Base-by-base conservation (phyloP, 2,888 invertebrate species). In the Clanis bilineata region DNA sequence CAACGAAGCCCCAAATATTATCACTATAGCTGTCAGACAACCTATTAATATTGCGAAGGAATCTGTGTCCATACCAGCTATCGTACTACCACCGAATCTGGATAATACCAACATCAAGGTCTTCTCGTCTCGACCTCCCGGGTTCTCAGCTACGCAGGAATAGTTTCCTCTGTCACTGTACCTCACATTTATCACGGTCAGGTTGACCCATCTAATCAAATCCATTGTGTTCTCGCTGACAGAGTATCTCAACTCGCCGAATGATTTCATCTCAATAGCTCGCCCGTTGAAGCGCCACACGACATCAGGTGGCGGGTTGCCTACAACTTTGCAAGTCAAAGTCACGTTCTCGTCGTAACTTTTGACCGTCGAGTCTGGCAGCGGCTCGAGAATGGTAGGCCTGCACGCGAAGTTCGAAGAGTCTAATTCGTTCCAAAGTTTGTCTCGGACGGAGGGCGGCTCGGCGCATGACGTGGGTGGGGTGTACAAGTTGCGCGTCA, bases 401-500 rank as follows among this genome's bases (percentile, higher is more conserved):
- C 94, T 93, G 79, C 98, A 98, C 41, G 97, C 97, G 76, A 97
- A 97, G 76, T 96, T 94, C 51, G 95, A 94, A 55, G 94, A 93
- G 70, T 93, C 93, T 70, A 95, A 90, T 70, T 95, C 95, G 69
- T 94, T 94, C 97, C 97, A 98, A 74, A 94, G 93, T 81, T 95
- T 94, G 21, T 94, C 95, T 12, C 92, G 90, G 32, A 97, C 85
- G 63, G 93, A 88, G 1, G 90, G 74, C 0, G 98, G 98, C 63
- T 95, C 94, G 1, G 93, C 92, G 77, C 97, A 97, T 54, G 95
- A 93, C 0, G 97, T 97, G 1, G 96, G 95, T 7, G 95, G 93
- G 10, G 96, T 95, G 74, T 97, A 96, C 59, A 97, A 90, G 62
- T 96, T 96, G 66, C 94, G 94, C 67, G 93, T 93, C 59, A 96